Percentiles rank a stretch among this genome's conserved stretches.
Conservation (phyloP, 2,797 vertebrate genomes). For the Cirrhinus mrigala region DNA sequence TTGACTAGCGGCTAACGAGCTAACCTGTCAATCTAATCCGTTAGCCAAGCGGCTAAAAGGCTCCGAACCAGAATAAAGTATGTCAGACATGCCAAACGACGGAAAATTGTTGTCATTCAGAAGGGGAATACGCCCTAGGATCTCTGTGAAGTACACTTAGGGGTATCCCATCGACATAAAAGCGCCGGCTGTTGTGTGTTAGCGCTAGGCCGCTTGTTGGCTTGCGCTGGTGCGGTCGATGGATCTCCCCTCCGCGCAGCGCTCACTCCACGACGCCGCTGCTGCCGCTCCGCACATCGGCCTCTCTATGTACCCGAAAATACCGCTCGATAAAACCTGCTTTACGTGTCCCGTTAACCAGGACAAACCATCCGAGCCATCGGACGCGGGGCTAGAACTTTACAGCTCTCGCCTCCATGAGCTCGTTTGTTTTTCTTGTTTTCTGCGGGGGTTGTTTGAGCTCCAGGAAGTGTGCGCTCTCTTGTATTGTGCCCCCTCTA, state of each 20-base stretch:
- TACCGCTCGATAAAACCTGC: slow-evolving; percentile 60
- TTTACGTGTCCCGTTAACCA: slow-evolving; percentile 61
- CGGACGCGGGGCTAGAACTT: slow-evolving; percentile 71
- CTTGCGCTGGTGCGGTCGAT: slow-evolving; percentile 63
- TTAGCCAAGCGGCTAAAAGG: slow-evolving; percentile 43
- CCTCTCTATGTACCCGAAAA: slow-evolving; percentile 49
- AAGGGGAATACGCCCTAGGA: neutral
- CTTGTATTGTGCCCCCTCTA: slow-evolving; percentile 55
- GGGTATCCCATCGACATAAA: neutral
- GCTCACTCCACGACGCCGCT: slow-evolving; percentile 66
- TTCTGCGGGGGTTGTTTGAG: slow-evolving; percentile 65
- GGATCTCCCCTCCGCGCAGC: slow-evolving; percentile 71
- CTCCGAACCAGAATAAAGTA: slow-evolving; percentile 21
- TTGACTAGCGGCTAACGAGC: slow-evolving; percentile 52
- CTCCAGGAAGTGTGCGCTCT: slow-evolving; percentile 64
- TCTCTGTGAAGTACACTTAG: neutral
- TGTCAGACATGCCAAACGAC: slow-evolving; percentile 27
- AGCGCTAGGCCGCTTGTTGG: slow-evolving; percentile 61
- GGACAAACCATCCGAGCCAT: slow-evolving; percentile 58
- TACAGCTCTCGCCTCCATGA: slow-evolving; percentile 55
- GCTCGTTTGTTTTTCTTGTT: slow-evolving; percentile 69
- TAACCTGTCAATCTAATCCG: slow-evolving; percentile 44
- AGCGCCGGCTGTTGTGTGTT: neutral
- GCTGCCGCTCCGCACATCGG: slow-evolving; percentile 68
- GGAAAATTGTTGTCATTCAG: neutral